Percentiles rank a stretch among this genome's conserved stretches.
Conservation (phyloP, 2,888 invertebrate species). For the Perdita meconis region DNA sequence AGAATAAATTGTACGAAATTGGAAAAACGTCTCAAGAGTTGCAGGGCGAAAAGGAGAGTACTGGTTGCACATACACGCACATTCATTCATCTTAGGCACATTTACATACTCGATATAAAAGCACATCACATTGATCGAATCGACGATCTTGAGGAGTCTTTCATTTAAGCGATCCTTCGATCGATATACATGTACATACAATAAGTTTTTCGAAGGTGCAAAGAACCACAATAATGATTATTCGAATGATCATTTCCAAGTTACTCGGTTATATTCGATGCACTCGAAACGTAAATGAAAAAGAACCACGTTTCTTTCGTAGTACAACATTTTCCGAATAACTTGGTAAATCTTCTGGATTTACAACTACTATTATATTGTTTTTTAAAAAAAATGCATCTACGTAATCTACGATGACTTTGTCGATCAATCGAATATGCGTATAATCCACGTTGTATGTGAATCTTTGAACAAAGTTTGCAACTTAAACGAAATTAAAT, state of each 20-base stretch:
- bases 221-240: constrained; percentile 38
- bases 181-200: constrained; percentile 63
- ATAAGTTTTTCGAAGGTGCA: constrained; percentile 54
- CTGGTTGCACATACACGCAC: constrained; percentile 64
- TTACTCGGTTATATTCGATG: background rate
- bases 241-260: constrained; percentile 37
- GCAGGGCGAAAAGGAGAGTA: constrained; percentile 53
- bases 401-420: background rate
- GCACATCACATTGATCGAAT: constrained; percentile 72
- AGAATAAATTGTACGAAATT: constrained; percentile 66
- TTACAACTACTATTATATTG: background rate
- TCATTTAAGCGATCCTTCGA: constrained; percentile 59
- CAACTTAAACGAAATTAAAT: constrained; percentile 47
- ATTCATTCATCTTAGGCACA: constrained; percentile 75
- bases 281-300: constrained; percentile 7
- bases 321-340: background rate
- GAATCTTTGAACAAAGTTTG: background rate
- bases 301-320: constrained; percentile 1
- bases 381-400: background rate
- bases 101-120: constrained; percentile 74
- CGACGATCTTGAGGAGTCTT: constrained; percentile 66
- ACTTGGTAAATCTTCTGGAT: background rate
- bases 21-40: constrained; percentile 68
- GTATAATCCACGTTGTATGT: background rate
- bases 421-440: background rate